Base-by-base conservation (phyloP, 2,888 invertebrate species). In the Tiliacea aurago region DNA sequence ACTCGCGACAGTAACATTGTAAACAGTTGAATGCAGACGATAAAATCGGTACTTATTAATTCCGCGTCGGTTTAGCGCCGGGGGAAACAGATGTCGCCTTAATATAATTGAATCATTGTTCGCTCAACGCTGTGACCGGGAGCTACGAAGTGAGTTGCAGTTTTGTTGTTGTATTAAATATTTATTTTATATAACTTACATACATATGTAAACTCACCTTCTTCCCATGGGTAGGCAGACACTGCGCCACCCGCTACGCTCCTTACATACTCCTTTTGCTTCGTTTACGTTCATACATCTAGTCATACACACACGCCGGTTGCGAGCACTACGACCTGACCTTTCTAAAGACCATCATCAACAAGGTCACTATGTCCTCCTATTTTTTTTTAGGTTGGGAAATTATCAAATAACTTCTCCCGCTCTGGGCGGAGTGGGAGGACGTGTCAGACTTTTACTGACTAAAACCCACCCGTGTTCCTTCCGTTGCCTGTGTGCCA, bases 71-170 rank as follows among this genome's bases (percentile, higher is more conserved):
- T 86, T 86, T 87, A 87, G 78, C 85, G 85, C 83, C 75, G 65
- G 71, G 84, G 76, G 75, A 49, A 80, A 80, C 92, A 93, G 93
- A 92, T 93, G 93, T 88, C 91, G 90, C 91, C 86, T 91, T 92
- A 91, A 93, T 93, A 93, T 93, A 93, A 93, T 90, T 91, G 85
- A 92, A 93, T 93, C 92, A 92, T 91, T 91, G 92, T 89, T 92
- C 92, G 87, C 87, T 92, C 90, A 91, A 86, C 77, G 83, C 66
- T 74, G 82, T 15, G 59, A 28, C 37, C 5, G 15, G 9, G 85
- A 90, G 86, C 81, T 86, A 84, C 62, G 87, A 90, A 76, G 53
- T 4, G 7, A 55, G 2, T 51, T 53, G 78, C 64, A 65, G 66
- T 58, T 45, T 59, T 62, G n/a, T 53, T 63, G 49, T 45, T 6